These are phyloP conservation scores for Muntiacus reevesi DNA, from an alignment of 2,113 vertebrate genomes.

Conservation along the genomic window DNA sequence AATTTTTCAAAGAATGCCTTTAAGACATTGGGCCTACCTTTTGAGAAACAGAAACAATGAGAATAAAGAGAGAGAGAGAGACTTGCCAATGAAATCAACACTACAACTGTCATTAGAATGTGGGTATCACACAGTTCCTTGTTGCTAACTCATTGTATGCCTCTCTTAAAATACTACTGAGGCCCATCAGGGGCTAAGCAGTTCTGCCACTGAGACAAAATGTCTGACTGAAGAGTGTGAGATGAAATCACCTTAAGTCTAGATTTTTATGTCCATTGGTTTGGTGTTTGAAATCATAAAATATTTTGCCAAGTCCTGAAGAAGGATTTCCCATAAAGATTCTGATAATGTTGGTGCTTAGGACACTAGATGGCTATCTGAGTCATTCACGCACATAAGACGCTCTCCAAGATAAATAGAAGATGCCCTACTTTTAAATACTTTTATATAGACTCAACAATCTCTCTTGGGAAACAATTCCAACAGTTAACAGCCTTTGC, in stretches of 20 bases:
- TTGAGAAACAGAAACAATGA: not conserved
- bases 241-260: not conserved
- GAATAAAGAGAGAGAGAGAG: not conserved
- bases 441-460: not conserved
- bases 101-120: not conserved
- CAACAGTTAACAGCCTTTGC: not conserved
- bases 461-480: not conserved
- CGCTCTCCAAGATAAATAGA: not conserved
- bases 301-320: not conserved
- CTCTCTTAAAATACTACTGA: not conserved
- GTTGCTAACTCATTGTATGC: not conserved
- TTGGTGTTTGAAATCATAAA: not conserved
- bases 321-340: not conserved
- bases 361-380: not conserved
- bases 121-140: not conserved
- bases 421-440: not conserved
- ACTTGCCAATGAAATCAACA: not conserved
- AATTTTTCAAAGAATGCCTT: conserved; percentile 4
- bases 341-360: not conserved
- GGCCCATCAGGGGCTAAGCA: not conserved
- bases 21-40: not conserved
- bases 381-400: not conserved
- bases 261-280: not conserved
- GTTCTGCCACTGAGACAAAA: not conserved
- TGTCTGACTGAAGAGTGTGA: not conserved